These are phyloP conservation scores for Pterocles gutturalis DNA, from an alignment of 2,113 vertebrate genomes.

Conservation along the genomic window DNA sequence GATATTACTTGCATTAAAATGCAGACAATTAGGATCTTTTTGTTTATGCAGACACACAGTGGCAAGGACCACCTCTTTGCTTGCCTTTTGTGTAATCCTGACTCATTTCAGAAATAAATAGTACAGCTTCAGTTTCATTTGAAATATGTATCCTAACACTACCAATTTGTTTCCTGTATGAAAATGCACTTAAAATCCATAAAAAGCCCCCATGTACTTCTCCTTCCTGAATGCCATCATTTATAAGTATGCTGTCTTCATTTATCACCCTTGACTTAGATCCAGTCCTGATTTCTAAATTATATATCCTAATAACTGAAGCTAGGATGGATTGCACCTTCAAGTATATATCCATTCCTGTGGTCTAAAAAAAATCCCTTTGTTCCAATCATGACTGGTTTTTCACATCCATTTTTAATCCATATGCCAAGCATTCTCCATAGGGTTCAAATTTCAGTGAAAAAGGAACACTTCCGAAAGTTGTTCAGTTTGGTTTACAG, in stretches of 20 bases:
- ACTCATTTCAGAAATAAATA: not conserved
- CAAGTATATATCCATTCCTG: slow-evolving; percentile 42
- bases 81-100: not conserved
- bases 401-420: slow-evolving; percentile 65
- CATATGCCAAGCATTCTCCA: slow-evolving; percentile 52
- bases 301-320: slow-evolving; percentile 44
- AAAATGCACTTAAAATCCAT: slow-evolving; percentile 15
- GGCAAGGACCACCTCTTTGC: not conserved
- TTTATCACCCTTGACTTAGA: slow-evolving; percentile 45
- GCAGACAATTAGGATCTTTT: not conserved
- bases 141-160: not conserved
- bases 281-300: slow-evolving; percentile 41
- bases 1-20: not conserved
- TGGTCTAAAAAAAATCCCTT: slow-evolving; percentile 40
- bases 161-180: not conserved
- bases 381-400: slow-evolving; percentile 29
- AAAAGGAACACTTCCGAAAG: slow-evolving; percentile 79
- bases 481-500: slow-evolving; percentile 77
- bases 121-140: not conserved
- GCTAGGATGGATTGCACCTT: slow-evolving; percentile 31
- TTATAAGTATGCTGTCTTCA: slow-evolving; percentile 11
- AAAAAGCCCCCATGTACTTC: not conserved
- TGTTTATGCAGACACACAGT: not conserved
- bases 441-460: slow-evolving; percentile 68
- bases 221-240: not conserved